Evolutionary conservation across 1,140 invertebrate species (phyloP), one percentile per base, ranked within the genome.

Genomic region (Campoletis sonorensis): DNA sequence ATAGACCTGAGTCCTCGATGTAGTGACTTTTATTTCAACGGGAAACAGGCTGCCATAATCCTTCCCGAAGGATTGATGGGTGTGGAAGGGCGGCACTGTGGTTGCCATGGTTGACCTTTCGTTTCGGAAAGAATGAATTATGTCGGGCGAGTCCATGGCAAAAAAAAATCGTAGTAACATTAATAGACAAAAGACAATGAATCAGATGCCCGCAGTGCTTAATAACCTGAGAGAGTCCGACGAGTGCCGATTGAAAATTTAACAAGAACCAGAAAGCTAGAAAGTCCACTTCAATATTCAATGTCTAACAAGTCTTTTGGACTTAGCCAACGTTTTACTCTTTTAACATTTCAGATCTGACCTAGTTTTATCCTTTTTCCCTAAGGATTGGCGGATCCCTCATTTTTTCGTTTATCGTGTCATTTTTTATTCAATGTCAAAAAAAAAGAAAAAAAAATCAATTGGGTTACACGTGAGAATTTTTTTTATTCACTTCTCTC

Each of bases 321-420:
- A 81, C 70, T 81, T 76, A 51, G 30, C 15, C 10, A 21, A 21
- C 67, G 15, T 67, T 67, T 67, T 67, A 10, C 13, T 13, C 21
- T 0, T 26, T 84, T 51, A 54, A 81, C 68, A 79, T 76, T 85
- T 83, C 80, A 81, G 81, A n/a, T 77, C 21, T 83, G 83, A 83
- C 84, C 84, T 61, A 23, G 68, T 79, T 82, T 79, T 71, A 21
- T 45, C 27, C 64, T 81, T 76, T 77, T 40, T 7, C n/a, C 4
- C 5, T 11, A 18, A 33, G 54, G 33, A 49, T n/a, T 21, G 18
- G 51, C 23, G 11, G 10, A 18, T 67, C 13, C 30, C 26, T 15
- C 61, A 26, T n/a, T 23, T 26, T 67, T 67, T 27, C 30, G n/a
- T 4, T 26, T 67, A 23, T 67, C 16, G 1, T 58, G 4, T 21